Base-by-base conservation (phyloP, 2,797 vertebrate genomes). In the Pogoniulus pusillus region DNA sequence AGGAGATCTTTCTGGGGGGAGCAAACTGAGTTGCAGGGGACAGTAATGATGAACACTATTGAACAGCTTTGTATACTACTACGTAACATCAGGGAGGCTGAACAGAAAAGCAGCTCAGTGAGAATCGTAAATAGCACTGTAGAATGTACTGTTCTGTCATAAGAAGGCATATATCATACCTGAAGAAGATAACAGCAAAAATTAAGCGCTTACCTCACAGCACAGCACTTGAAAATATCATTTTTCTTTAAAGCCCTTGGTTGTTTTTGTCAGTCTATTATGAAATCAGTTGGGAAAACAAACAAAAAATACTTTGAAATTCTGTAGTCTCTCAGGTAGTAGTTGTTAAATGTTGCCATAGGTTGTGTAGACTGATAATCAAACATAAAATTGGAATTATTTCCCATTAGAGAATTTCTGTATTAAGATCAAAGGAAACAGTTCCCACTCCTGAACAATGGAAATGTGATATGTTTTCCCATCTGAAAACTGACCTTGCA, bases 151-250 rank as follows among this genome's bases (percentile, higher is more conserved):
- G 32, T 69, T 78, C 71, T 55, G 37, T 84, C 41, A 41, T 71
- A 60, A 90, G 82, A 82, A 71, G 47, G 73, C 57, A 6, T 47
- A 43, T 59, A 51, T 69, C 63, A n/a, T 80, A 82, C 30, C 30
- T 74, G 49, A 82, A 94, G 80, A 63, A 60, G 68, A 26, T 27
- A 82, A 88, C 20, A 90, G 72, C 70, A 93, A 86, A 87, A 94
- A 77, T 69, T 22, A 75, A 75, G 54, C 43, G 93, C 37, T 95
- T 93, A 85, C 70, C 77, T 94, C 87, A 84, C 54, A 89, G 62
- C 73, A 87, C 68, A 92, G 58, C 71, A 78, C 2, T 1, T 58
- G 37, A 88, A 75, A 73, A 43, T 60, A n/a, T 2, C 66, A 5
- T 39, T 19, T 66, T 86, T 66, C 84, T 59, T 85, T 60, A 54